A percentile compares a stretch with the other conserved stretches of the same genome.
These are phyloP conservation scores for Actias luna DNA, from an alignment of 2,888 invertebrate species.

Conservation along the genomic window DNA sequence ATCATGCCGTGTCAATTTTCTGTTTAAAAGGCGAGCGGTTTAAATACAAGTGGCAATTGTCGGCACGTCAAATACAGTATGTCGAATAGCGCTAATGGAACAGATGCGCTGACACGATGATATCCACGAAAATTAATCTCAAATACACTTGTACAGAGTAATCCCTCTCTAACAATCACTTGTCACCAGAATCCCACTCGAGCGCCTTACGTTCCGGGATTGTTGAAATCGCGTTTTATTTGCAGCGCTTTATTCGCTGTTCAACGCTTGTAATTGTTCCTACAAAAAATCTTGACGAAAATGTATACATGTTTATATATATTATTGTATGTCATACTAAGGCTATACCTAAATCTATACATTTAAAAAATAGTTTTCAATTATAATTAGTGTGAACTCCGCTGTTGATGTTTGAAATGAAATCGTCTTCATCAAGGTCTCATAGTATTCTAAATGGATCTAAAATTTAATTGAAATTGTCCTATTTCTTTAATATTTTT, in stretches of 20 bases:
- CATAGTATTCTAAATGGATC: no score
- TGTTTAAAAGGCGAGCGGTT: not conserved
- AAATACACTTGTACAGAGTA: constrained; percentile 51
- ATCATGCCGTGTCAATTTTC: not conserved
- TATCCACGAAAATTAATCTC: constrained; percentile 64
- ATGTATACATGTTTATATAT: not conserved
- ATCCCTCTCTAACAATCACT: constrained; percentile 68
- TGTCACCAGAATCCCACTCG: constrained; percentile 68
- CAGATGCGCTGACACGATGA: constrained; percentile 67
- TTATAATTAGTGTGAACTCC: no score
- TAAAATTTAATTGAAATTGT: no score
- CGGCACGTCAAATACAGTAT: not conserved
- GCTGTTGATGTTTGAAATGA: no score
- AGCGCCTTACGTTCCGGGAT: constrained; percentile 38
- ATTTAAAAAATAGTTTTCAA: no score
- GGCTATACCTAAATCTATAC: no score
- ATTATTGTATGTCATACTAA: no score
- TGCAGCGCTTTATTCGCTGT: constrained; percentile 24
- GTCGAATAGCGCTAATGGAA: constrained; percentile 27
- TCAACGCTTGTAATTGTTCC: not conserved
- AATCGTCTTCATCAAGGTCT: no score
- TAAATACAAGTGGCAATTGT: not conserved
- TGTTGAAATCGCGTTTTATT: constrained; percentile 25
- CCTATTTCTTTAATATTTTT: no score
- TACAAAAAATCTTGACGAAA: not conserved